These are phyloP conservation scores for Struthio camelus DNA, from an alignment of 2,113 vertebrate genomes.

Conservation along the genomic window DNA sequence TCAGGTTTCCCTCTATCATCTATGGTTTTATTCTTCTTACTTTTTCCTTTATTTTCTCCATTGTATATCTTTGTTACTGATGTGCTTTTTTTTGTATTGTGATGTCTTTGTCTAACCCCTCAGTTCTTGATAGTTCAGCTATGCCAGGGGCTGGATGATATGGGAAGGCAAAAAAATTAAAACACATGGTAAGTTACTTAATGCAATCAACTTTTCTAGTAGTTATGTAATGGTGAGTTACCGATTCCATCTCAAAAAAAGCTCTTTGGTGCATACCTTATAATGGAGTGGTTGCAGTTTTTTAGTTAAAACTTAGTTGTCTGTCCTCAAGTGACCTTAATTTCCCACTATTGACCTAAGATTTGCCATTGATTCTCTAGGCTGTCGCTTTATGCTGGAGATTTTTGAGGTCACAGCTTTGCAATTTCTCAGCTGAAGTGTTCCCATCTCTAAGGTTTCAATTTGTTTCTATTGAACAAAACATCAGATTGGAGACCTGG, in stretches of 20 bases:
- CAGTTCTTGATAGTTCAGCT: not conserved
- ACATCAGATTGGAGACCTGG: not conserved
- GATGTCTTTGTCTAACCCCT: not conserved
- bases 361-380: not conserved
- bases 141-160: not conserved
- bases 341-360: not conserved
- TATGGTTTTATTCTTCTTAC: not conserved
- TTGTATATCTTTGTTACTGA: not conserved
- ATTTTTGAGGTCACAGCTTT: not conserved
- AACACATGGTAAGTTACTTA: not conserved
- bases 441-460: not conserved
- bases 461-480: constrained; percentile 14
- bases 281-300: not conserved
- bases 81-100: not conserved
- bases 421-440: not conserved
- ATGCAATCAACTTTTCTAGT: not conserved
- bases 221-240: not conserved
- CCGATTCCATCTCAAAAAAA: not conserved
- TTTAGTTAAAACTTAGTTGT: not conserved
- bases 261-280: not conserved
- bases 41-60: not conserved
- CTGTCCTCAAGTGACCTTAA: not conserved
- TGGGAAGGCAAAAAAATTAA: not conserved
- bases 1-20: not conserved
- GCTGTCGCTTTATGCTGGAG: not conserved